phyloP scores from a whole-genome alignment of 2,113 vertebrate species.

The Daubentonia madagascariensis region DNA sequence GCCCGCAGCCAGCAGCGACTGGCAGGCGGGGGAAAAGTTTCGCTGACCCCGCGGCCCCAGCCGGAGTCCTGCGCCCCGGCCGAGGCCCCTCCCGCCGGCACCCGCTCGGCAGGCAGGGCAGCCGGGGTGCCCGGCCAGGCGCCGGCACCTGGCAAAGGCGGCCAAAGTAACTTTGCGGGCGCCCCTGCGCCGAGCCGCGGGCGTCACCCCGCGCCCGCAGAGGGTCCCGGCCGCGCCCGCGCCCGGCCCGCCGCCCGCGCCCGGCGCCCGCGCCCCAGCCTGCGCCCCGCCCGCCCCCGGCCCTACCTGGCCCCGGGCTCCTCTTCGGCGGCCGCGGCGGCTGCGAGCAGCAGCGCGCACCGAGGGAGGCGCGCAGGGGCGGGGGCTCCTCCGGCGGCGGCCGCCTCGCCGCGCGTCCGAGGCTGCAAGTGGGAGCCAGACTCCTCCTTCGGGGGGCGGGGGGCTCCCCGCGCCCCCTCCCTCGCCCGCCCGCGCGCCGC shows the following conservation, averaged over 20 bases:
- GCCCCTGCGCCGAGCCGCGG: conserved; percentile 34
- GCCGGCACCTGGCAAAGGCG: neutral
- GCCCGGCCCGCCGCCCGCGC: neutral
- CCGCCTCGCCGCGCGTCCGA: conserved; percentile 67
- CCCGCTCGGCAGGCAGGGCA: neutral
- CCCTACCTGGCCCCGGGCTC: conserved; percentile 70
- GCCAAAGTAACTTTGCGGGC: conserved; percentile 71
- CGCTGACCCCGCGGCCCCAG: conserved; percentile 57
- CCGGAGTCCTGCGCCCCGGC: neutral
- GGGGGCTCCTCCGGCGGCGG: conserved; percentile 63
- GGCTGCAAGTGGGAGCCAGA: conserved; percentile 72
- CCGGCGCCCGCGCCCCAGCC: neutral
- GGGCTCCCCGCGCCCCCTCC: conserved; percentile 66
- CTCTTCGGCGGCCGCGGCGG: conserved; percentile 61
- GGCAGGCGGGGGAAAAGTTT: conserved; percentile 69
- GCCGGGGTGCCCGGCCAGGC: neutral
- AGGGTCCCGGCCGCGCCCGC: conserved; percentile 37
- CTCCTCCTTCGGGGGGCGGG: conserved; percentile 75
- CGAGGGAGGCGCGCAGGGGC: conserved; percentile 48
- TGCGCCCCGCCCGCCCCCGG: neutral
- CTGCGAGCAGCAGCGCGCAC: conserved; percentile 59
- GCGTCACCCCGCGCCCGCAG: neutral
- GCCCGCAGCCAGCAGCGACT: neutral
- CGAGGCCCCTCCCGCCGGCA: neutral
- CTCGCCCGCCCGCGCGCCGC: conserved; percentile 21